Evolutionary conservation across 2,113 vertebrate species (phyloP).

Genomic region (Dermatemys mawii): DNA sequence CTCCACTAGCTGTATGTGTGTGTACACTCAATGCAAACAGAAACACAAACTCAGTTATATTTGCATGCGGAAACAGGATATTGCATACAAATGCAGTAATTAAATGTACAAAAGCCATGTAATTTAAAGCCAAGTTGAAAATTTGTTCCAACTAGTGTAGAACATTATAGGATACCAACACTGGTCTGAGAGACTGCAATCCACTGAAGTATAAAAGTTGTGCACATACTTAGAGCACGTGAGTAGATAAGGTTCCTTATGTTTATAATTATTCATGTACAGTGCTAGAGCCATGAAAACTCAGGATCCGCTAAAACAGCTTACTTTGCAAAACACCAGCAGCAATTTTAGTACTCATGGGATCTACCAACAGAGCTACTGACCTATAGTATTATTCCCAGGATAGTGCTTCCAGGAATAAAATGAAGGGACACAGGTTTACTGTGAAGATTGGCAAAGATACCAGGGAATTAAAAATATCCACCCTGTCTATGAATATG

Average conservation of each 20-base stretch:
- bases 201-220: rapidly evolving
- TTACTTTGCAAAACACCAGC: neutral
- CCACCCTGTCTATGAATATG: neutral
- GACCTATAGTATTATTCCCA: neutral
- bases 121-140: neutral
- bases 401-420: rapidly evolving
- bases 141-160: neutral
- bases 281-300: rapidly evolving
- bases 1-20: neutral
- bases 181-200: neutral
- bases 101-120: neutral
- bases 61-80: neutral
- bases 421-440: neutral
- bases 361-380: neutral
- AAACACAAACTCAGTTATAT: rapidly evolving
- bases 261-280: neutral
- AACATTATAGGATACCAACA: neutral
- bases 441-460: neutral
- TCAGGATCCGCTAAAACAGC: rapidly evolving
- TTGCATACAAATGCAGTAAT: neutral
- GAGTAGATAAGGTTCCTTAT: rapidly evolving
- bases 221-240: rapidly evolving
- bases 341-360: neutral
- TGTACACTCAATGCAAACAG: rapidly evolving
- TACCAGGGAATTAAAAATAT: neutral